Evolutionary conservation across 2,113 vertebrate species (phyloP).

Genomic region (Sorex fumeus): DNA sequence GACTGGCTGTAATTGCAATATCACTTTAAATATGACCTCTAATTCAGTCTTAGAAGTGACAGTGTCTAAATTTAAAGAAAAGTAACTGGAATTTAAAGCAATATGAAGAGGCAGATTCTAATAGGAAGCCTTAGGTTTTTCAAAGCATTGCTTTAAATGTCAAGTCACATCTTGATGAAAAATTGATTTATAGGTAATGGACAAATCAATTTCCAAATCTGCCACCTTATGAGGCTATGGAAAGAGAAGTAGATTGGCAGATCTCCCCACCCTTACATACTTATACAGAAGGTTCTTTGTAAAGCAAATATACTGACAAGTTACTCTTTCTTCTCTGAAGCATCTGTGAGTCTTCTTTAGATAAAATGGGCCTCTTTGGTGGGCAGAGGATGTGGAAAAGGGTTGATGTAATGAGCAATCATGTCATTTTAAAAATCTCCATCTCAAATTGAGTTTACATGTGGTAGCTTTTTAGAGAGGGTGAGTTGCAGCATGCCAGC

Average conservation of each 20-base stretch:
- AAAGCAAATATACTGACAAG: slow-evolving; percentile 71
- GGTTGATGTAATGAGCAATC: slow-evolving; percentile 79
- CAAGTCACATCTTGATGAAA: slow-evolving; percentile 61
- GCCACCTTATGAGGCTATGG: not conserved
- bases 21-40: slow-evolving; percentile 56
- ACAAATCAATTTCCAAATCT: slow-evolving; percentile 42
- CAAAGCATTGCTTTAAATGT: slow-evolving; percentile 58
- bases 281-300: slow-evolving; percentile 57
- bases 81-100: slow-evolving; percentile 47
- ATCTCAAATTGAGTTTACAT: slow-evolving; percentile 80
- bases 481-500: slow-evolving; percentile 72
- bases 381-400: slow-evolving; percentile 75
- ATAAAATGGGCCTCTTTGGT: slow-evolving; percentile 62
- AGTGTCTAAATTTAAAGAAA: slow-evolving; percentile 52
- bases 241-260: slow-evolving; percentile 5
- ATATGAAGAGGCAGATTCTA: slow-evolving; percentile 58
- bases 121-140: not conserved
- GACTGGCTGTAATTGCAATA: slow-evolving; percentile 49
- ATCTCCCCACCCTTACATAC: slow-evolving; percentile 66
- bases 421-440: slow-evolving; percentile 76
- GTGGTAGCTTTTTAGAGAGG: slow-evolving; percentile 70
- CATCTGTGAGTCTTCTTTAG: slow-evolving; percentile 79
- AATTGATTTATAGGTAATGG: slow-evolving; percentile 40
- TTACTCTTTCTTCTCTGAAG: slow-evolving; percentile 65
- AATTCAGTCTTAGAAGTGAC: slow-evolving; percentile 50